phyloP scores from a whole-genome alignment of 2,888 invertebrate species.

The Iselma pallidipennis region DNA sequence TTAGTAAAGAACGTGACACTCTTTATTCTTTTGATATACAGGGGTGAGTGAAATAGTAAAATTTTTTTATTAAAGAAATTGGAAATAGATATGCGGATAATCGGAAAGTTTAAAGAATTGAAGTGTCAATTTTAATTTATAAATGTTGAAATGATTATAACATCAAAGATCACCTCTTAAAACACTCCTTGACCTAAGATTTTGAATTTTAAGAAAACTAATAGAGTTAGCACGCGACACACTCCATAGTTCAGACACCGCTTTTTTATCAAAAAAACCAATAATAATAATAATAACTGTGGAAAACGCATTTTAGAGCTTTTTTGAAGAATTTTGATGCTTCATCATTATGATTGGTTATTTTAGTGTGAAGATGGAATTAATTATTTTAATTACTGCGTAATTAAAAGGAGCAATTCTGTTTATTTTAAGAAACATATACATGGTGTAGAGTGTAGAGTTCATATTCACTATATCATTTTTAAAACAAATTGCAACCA shows the following conservation, averaged over 20 bases:
- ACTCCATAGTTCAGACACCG: too few relatives aligned
- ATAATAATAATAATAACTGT: too few relatives aligned
- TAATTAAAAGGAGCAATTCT: slow-evolving; percentile 8
- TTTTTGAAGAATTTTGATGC: too few relatives aligned
- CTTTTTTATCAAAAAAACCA: too few relatives aligned
- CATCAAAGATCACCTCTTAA: slow-evolving; percentile 21
- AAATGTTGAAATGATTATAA: slow-evolving; percentile 16
- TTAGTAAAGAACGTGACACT: too few relatives aligned
- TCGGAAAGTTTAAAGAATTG: slow-evolving; percentile 10
- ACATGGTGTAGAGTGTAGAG: slow-evolving; percentile 17
- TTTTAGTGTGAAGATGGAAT: not conserved
- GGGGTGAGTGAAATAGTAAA: too few relatives aligned
- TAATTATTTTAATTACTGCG: slow-evolving; percentile 18
- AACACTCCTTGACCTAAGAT: slow-evolving; percentile 19
- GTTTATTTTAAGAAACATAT: slow-evolving; percentile 22
- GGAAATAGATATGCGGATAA: slow-evolving; percentile 9
- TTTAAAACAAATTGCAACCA: slow-evolving; percentile 27
- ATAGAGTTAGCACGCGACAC: slow-evolving; percentile 18
- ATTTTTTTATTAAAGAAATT: too few relatives aligned
- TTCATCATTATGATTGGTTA: not conserved
- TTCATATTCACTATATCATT: slow-evolving; percentile 20
- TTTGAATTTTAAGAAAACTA: slow-evolving; percentile 5
- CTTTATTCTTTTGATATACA: too few relatives aligned
- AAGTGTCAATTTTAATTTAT: slow-evolving; percentile 18
- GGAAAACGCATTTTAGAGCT: not conserved